These are phyloP conservation scores for Megalops cyprinoides DNA, from an alignment of 2,797 vertebrate species.

Conservation along the genomic window DNA sequence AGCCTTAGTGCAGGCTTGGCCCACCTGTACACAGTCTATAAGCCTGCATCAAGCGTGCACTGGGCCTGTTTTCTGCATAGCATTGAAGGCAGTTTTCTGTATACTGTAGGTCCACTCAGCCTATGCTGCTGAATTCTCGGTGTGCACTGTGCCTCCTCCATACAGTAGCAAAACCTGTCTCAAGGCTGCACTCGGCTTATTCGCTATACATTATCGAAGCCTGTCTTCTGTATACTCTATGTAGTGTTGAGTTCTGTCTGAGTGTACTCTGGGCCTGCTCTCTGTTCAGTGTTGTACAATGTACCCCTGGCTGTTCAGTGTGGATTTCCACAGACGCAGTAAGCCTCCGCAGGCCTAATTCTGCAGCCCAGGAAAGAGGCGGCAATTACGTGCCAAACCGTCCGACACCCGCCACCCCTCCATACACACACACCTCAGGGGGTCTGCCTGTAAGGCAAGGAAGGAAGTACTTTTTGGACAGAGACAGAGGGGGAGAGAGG, in stretches of 20 bases:
- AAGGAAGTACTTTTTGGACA: conserved; percentile 21
- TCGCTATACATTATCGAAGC: not conserved
- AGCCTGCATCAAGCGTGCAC: no score
- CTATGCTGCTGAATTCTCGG: no score
- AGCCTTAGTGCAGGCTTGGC: not conserved
- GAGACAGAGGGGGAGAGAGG: not conserved
- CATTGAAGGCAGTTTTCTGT: no score
- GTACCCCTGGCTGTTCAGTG: no score
- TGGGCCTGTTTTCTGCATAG: no score
- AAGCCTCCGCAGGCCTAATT: not conserved
- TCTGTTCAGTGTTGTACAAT: no score
- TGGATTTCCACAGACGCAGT: no score
- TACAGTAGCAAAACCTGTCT: not conserved
- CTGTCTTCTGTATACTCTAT: no score
- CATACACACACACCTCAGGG: not conserved
- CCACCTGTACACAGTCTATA: not conserved
- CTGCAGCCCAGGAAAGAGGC: not conserved
- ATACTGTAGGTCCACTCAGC: no score
- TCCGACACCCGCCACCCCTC: not conserved
- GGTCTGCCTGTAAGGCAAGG: not conserved
- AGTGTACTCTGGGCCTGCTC: not conserved
- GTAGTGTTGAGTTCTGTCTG: not conserved
- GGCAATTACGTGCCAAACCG: not conserved
- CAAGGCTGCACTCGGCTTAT: not conserved
- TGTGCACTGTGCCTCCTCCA: not conserved